Evolutionary conservation across 2,888 invertebrate genomes (phyloP).

Genomic region (Cosmorhoe ocellata): DNA sequence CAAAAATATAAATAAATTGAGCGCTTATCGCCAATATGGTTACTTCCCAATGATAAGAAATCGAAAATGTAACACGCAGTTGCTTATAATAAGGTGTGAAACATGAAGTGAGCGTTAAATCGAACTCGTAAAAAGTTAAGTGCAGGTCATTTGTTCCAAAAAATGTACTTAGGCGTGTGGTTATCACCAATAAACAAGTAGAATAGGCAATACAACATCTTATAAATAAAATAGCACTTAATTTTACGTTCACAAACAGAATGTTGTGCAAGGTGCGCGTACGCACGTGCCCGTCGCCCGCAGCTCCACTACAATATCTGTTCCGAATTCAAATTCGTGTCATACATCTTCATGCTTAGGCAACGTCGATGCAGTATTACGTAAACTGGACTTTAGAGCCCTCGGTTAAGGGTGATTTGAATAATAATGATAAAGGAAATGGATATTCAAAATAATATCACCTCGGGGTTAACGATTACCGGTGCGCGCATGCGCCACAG

Average conservation of each 20-base stretch:
- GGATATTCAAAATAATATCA: conserved; percentile 82
- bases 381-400: conserved; percentile 71
- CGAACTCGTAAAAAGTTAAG: conserved; percentile 34
- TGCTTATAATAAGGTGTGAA: conserved; percentile 29
- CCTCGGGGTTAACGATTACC: conserved; percentile 83
- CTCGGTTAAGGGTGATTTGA: conserved; percentile 67
- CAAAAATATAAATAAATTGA: conserved; percentile 8
- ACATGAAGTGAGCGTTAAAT: conserved; percentile 29
- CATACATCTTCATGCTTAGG: conserved; percentile 74
- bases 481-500: conserved; percentile 79
- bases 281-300: conserved; percentile 77
- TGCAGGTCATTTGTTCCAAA: conserved; percentile 34
- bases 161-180: conserved; percentile 35
- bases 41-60: conserved; percentile 22
- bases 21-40: conserved; percentile 26
- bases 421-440: conserved; percentile 77
- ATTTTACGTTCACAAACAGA: conserved; percentile 59
- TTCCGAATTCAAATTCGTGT: conserved; percentile 78
- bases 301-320: conserved; percentile 70
- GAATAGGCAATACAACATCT: conserved; percentile 49
- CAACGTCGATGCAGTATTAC: conserved; percentile 51
- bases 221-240: conserved; percentile 63
- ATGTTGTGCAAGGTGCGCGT: conserved; percentile 75
- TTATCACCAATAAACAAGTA: conserved; percentile 38
- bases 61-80: conserved; percentile 27